Evolutionary conservation across 2,113 vertebrate species (phyloP), one percentile per base, ranked within the genome.

Genomic region (Pedetes capensis): DNA sequence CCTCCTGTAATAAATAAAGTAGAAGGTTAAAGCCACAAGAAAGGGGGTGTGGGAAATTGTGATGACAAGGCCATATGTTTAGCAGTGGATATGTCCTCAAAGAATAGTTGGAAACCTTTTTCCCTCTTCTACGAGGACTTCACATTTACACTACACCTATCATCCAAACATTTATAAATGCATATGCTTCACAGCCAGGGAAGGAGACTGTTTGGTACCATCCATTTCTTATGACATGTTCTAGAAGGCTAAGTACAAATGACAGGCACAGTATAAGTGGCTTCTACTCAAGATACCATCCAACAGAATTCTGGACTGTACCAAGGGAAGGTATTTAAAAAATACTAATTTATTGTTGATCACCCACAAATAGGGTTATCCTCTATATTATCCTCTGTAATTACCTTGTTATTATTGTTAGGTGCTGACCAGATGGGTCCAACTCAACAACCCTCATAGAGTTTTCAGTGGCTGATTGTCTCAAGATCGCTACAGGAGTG

Each of bases 11-110:
- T 94, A 82, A 97, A 78, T 95, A 98, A 87, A 91, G 80, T 88
- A 51, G 96, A 95, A 97, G 68, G 25, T 6, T n/a, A 93, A 72
- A 82, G 93, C 81, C 44, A 94, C 47, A 72, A 55, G 90, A 96
- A 97, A 96, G 74, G 57, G 55, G 92, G 96, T 82, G 88, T 93
- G 10, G 53, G 79, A 97, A 92, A 94, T 86, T 95, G 92, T 92
- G 87, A 97, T 97, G 97, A 97, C 95, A 97, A 82, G 90, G 87
- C 94, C 96, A 64, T 97, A 95, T 96, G 92, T 97, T 97, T 96
- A 95, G 95, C 94, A 85, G 92, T 61, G 96, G 85, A 94, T 96
- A 53, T 95, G 78, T 92, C 23, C 95, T 95, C 94, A 72, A 74
- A 95, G 90, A 79, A 76, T 74, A 90, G 85, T 59, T 93, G 90